Evolutionary conservation across 2,888 invertebrate species (phyloP).

Genomic region (Lomographa bimaculata): DNA sequence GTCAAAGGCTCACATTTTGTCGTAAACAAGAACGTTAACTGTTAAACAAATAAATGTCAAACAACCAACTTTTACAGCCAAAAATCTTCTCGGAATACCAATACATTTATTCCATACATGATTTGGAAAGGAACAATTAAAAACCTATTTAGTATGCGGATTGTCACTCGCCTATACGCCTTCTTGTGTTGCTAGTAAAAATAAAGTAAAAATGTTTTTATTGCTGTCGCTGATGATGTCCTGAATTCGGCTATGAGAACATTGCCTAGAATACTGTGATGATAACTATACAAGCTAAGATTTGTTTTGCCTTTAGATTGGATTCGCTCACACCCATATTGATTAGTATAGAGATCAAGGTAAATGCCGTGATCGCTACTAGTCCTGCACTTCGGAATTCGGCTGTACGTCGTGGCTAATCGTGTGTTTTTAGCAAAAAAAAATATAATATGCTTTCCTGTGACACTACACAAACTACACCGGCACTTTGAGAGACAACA

Average conservation of each 20-base stretch:
- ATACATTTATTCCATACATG: slow-evolving; percentile 59
- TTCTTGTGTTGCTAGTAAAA: slow-evolving; percentile 67
- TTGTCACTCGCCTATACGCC: slow-evolving; percentile 53
- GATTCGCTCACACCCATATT: too few relatives aligned
- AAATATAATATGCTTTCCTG: too few relatives aligned
- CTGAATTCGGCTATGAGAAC: slow-evolving; percentile 1
- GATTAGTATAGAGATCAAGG: too few relatives aligned
- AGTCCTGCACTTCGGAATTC: too few relatives aligned
- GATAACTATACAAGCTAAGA: too few relatives aligned
- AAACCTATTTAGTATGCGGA: slow-evolving; percentile 70
- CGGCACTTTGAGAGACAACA: too few relatives aligned
- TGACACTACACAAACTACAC: too few relatives aligned
- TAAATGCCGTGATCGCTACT: too few relatives aligned
- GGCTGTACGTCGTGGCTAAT: too few relatives aligned
- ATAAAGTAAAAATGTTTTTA: slow-evolving; percentile 49
- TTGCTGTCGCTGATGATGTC: slow-evolving; percentile 2
- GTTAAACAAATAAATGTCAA: slow-evolving; percentile 40
- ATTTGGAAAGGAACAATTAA: slow-evolving; percentile 64
- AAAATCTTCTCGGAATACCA: slow-evolving; percentile 59
- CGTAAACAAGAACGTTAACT: slow-evolving; percentile 41
- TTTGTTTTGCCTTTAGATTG: too few relatives aligned
- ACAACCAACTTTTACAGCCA: slow-evolving; percentile 46
- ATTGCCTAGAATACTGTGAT: too few relatives aligned
- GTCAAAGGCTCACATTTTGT: slow-evolving; percentile 2
- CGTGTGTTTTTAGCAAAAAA: too few relatives aligned